Evolutionary conservation across 2,888 invertebrate species (phyloP).

Genomic region (Labia minor): DNA sequence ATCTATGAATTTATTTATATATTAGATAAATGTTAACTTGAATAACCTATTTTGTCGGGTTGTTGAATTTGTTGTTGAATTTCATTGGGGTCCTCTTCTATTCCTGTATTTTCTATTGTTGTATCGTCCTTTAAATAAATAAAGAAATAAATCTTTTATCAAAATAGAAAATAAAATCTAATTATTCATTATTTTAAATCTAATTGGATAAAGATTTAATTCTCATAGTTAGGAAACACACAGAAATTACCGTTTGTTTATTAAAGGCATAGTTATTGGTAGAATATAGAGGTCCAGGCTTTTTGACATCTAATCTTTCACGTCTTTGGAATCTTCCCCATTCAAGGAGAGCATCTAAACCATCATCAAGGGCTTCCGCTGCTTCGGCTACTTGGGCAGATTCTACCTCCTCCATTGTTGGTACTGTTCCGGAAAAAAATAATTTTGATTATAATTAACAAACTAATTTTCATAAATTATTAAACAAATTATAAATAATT

Average conservation of each 20-base stretch:
- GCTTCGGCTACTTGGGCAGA: conserved; percentile 49
- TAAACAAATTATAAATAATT: too few relatives aligned
- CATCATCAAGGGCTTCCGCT: conserved; percentile 38
- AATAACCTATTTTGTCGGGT: background rate
- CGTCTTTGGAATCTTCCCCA: conserved; percentile 68
- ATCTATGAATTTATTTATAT: too few relatives aligned
- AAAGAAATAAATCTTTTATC: conserved; percentile 14
- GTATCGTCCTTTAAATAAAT: background rate
- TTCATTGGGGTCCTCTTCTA: background rate
- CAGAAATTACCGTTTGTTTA: conserved; percentile 24
- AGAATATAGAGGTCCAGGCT: conserved; percentile 78
- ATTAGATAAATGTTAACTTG: too few relatives aligned
- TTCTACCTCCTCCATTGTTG: conserved; percentile 37
- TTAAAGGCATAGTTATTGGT: conserved; percentile 49
- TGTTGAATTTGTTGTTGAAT: background rate
- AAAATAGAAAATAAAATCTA: background rate
- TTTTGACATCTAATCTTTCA: conserved; percentile 85
- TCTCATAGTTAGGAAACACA: too few relatives aligned
- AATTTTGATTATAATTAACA: background rate
- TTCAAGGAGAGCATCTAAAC: conserved; percentile 38
- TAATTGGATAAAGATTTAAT: too few relatives aligned
- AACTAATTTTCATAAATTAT: too few relatives aligned
- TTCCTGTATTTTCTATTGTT: background rate
- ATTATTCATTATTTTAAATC: conserved; percentile 22
- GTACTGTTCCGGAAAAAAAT: too few relatives aligned